Conservation (phyloP, 2,888 invertebrate genomes). For the Agriotes lineatus region DNA sequence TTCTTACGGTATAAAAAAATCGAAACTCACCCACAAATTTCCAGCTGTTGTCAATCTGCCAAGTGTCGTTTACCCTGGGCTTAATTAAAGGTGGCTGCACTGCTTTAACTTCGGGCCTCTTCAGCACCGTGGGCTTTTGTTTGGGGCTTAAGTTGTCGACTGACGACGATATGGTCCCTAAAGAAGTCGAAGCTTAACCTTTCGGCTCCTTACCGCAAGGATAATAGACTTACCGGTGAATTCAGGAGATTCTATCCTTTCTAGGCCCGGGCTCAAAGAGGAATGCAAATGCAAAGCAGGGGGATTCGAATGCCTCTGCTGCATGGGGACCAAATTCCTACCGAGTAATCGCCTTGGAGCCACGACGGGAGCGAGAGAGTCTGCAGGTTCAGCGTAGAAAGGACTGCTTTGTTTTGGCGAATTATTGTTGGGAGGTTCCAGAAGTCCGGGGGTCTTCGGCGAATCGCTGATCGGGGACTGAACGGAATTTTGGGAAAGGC, state of each 20-base stretch:
- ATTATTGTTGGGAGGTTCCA: conserved; percentile 45
- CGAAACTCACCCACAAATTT: conserved; percentile 82
- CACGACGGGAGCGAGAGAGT: conserved; percentile 77
- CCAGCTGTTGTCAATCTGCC: conserved; percentile 93
- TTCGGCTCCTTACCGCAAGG: conserved; percentile 11
- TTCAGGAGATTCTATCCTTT: conserved; percentile 65
- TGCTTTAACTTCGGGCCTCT: conserved; percentile 76
- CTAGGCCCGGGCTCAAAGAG: conserved; percentile 59
- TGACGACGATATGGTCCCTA: conserved; percentile 72
- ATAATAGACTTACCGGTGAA: conserved; percentile 54
- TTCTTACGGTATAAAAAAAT: conserved; percentile 8
- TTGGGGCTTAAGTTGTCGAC: conserved; percentile 76
- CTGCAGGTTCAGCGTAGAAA: conserved; percentile 91
- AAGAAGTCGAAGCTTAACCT: conserved; percentile 23
- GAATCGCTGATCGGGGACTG: conserved; percentile 56
- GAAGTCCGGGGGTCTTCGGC: conserved; percentile 34
- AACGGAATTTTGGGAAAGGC: conserved; percentile 58
- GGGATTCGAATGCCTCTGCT: conserved; percentile 68
- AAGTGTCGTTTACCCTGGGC: conserved; percentile 70
- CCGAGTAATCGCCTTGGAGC: conserved; percentile 56
- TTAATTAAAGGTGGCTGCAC: conserved; percentile 78
- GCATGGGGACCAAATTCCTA: conserved; percentile 57
- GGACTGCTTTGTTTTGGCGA: conserved; percentile 82
- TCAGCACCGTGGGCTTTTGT: conserved; percentile 56
- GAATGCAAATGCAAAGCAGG: conserved; percentile 62